phyloP scores from a whole-genome alignment of 2,113 vertebrate genomes.

The Peromyscus leucopus region DNA sequence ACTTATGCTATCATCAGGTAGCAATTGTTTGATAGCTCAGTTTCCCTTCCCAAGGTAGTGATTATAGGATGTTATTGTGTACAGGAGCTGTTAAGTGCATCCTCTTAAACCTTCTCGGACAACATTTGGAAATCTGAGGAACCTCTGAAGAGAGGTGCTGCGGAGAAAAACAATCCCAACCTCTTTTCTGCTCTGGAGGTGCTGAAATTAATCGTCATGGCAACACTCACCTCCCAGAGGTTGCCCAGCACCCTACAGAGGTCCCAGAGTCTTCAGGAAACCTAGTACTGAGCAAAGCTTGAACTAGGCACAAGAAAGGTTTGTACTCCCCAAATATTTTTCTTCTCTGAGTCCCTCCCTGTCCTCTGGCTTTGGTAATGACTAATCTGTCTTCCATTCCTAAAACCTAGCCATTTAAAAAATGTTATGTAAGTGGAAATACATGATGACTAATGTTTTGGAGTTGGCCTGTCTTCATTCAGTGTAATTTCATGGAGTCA shows the following conservation, averaged over 20 bases:
- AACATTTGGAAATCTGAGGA: not conserved
- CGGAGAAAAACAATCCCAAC: not conserved
- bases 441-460: not conserved
- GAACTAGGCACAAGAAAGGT: not conserved
- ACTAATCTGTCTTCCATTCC: conserved; percentile 7
- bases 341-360: not conserved
- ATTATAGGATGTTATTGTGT: not conserved
- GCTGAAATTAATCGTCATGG: not conserved
- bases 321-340: not conserved
- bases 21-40: conserved; percentile 11
- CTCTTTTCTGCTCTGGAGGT: not conserved
- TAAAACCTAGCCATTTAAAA: conserved; percentile 25
- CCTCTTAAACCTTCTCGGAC: not conserved
- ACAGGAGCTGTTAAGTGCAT: not conserved
- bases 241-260: not conserved
- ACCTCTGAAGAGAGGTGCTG: not conserved
- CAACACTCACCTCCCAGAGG: not conserved
- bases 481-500: not conserved
- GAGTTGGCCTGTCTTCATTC: not conserved
- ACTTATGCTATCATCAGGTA: not conserved
- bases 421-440: not conserved
- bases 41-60: not conserved
- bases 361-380: not conserved
- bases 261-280: not conserved
- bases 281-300: not conserved